Percentiles rank a stretch among this genome's conserved stretches.
These are phyloP conservation scores for Artemia sinica DNA, from an alignment of 2,888 invertebrate species.

Conservation along the genomic window DNA sequence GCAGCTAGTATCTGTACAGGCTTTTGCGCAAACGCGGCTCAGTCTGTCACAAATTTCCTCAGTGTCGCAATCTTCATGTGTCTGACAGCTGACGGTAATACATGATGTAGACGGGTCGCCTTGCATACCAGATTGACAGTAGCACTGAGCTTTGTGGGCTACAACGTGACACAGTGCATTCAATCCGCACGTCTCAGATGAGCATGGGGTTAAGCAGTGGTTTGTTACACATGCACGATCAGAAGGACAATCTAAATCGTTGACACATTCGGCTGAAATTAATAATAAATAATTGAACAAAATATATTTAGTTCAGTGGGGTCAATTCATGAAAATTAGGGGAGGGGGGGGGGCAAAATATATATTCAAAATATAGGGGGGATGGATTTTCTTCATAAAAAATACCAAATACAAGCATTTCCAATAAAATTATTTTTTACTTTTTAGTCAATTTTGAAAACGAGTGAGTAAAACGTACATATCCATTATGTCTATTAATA, in stretches of 20 bases:
- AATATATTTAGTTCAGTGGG: no score
- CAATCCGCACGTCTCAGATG: slow-evolving; percentile 56
- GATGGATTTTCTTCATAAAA: no score
- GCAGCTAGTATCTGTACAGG: slow-evolving; percentile 63
- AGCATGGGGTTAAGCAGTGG: slow-evolving; percentile 60
- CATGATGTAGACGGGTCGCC: slow-evolving; percentile 66
- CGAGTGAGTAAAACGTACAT: no score
- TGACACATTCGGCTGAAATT: slow-evolving; percentile 57
- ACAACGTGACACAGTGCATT: slow-evolving; percentile 57
- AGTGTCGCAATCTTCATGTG: slow-evolving; percentile 71
- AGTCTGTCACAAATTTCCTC: slow-evolving; percentile 65
- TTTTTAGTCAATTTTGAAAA: no score
- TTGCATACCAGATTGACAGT: slow-evolving; percentile 52
- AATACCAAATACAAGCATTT: no score
- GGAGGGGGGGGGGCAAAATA: no score
- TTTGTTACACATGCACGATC: slow-evolving; percentile 56
- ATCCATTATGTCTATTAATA: no score
- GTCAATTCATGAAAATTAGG: no score
- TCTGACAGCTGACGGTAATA: slow-evolving; percentile 62
- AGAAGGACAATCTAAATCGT: slow-evolving; percentile 63
- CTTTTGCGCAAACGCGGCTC: slow-evolving; percentile 62
- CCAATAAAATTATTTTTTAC: no score
- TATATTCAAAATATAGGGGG: no score
- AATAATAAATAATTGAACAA: no score
- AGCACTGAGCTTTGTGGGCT: slow-evolving; percentile 59